Base-by-base conservation (phyloP, 2,113 vertebrate species). In the Hippolais icterina region DNA sequence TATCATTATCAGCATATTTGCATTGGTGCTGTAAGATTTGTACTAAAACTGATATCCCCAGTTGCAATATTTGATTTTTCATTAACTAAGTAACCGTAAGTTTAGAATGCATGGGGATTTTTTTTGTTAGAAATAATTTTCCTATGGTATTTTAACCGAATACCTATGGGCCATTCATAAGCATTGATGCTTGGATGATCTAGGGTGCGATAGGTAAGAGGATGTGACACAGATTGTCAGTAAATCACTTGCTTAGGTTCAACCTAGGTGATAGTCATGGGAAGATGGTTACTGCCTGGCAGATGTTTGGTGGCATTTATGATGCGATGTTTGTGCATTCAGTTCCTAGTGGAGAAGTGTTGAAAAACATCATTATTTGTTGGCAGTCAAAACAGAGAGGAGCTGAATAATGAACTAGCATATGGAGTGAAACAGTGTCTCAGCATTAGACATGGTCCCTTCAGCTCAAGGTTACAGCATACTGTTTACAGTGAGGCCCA, bases 281-380 rank as follows among this genome's bases (percentile, higher is more conserved):
- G 87, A 96, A 88, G 92, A 60, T 93, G 93, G 78, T 90, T 95
- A 95, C 79, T 94, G 75, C 95, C 93, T 95, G 79, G 87, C 96
- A 96, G 95, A 95, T 97, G 90, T 92, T 96, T 85, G 93, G 93
- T 96, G 95, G 94, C 94, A 95, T 96, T 97, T 96, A 93, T 95
- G 94, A 96, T 95, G 90, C 2, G 11, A 91, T 96, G 95, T 96
- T 97, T 97, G 95, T 96, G 93, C 90, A 94, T 96, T 95, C 84
- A 83, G 89, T 97, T 97, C 95, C 94, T 96, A 86, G 91, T 47
- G 84, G 94, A 96, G 84, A 94, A 91, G 84, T 95, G 95, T 96
- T 95, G 87, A 93, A 96, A 97, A 96, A 91, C 96, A 95, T 95
- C 84, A 83, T 97, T 96, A 95, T 95, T 96, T 96, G 95, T 94